These are phyloP conservation scores for Ligdia adustata DNA, from an alignment of 2,888 invertebrate species.

Conservation along the genomic window DNA sequence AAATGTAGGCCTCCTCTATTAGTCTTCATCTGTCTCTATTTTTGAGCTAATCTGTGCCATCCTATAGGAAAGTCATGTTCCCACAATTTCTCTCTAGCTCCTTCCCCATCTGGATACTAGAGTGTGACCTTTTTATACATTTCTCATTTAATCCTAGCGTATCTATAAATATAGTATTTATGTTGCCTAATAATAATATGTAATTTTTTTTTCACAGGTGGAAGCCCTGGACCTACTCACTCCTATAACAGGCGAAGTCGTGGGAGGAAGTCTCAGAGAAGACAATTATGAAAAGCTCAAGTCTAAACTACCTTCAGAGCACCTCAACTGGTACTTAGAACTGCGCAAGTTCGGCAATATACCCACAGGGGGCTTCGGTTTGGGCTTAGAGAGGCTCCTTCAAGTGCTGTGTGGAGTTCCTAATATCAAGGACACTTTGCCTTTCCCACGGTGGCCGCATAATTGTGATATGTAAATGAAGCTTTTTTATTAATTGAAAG, in stretches of 20 bases:
- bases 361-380: conserved; percentile 97
- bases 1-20: too few relatives aligned
- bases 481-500: too few relatives aligned
- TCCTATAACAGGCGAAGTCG: conserved; percentile 96
- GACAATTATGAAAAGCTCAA: conserved; percentile 87
- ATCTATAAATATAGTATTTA: too few relatives aligned
- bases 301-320: conserved; percentile 84
- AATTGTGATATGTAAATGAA: conserved; percentile 88
- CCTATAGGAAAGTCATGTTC: too few relatives aligned
- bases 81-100: too few relatives aligned
- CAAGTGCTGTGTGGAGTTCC: conserved; percentile 91
- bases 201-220: conserved; percentile 80
- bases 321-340: conserved; percentile 94
- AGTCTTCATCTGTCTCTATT: too few relatives aligned
- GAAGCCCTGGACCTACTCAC: conserved; percentile 94
- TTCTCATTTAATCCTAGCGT: too few relatives aligned
- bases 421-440: conserved; percentile 97
- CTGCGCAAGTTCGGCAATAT: conserved; percentile 94
- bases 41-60: too few relatives aligned
- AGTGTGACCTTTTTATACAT: too few relatives aligned
- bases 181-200: too few relatives aligned
- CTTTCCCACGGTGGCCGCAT: conserved; percentile 97
- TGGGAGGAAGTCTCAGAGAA: conserved; percentile 98
- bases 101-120: too few relatives aligned
- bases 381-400: conserved; percentile 97